Evolutionary conservation across 2,888 invertebrate genomes (phyloP).

Genomic region (Agonum fuliginosum): DNA sequence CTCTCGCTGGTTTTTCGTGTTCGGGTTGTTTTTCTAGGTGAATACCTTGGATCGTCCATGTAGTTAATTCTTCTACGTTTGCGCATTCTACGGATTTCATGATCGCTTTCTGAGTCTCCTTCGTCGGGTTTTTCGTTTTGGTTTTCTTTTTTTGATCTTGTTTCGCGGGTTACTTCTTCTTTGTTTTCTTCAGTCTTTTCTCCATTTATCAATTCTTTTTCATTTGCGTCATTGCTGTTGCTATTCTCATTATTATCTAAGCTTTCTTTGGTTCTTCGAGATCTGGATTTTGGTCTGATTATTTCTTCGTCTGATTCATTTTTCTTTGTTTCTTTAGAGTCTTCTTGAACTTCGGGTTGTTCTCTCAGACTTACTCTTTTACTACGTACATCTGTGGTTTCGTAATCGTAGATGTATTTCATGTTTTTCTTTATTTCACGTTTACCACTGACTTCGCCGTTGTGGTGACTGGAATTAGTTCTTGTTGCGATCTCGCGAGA

Average conservation of each 20-base stretch:
- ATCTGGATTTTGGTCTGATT: conserved; percentile 56
- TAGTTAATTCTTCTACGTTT: conserved; percentile 62
- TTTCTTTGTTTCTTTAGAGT: conserved; percentile 55
- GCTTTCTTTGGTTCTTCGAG: conserved; percentile 65
- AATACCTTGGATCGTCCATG: conserved; percentile 62
- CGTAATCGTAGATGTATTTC: conserved; percentile 69
- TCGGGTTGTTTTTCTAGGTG: conserved; percentile 63
- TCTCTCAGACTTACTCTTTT: conserved; percentile 59
- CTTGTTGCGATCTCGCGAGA: conserved; percentile 20
- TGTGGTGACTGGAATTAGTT: conserved; percentile 40
- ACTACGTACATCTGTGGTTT: conserved; percentile 64
- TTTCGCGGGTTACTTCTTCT: conserved; percentile 46
- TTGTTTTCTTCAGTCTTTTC: conserved; percentile 59
- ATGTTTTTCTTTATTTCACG: conserved; percentile 67
- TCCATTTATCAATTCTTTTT: conserved; percentile 61
- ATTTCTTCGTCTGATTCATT: conserved; percentile 60
- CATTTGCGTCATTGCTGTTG: conserved; percentile 63
- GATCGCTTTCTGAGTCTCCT: conserved; percentile 64
- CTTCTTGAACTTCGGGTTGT: conserved; percentile 62
- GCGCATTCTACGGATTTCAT: conserved; percentile 62
- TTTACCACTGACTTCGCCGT: conserved; percentile 54
- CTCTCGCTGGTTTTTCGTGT: conserved; percentile 62
- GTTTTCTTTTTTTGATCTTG: conserved; percentile 32
- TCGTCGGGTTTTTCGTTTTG: conserved; percentile 59
- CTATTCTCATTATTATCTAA: conserved; percentile 63